Evolutionary conservation across 2,797 vertebrate genomes (phyloP).

Genomic region (Pagetopsis macropterus): DNA sequence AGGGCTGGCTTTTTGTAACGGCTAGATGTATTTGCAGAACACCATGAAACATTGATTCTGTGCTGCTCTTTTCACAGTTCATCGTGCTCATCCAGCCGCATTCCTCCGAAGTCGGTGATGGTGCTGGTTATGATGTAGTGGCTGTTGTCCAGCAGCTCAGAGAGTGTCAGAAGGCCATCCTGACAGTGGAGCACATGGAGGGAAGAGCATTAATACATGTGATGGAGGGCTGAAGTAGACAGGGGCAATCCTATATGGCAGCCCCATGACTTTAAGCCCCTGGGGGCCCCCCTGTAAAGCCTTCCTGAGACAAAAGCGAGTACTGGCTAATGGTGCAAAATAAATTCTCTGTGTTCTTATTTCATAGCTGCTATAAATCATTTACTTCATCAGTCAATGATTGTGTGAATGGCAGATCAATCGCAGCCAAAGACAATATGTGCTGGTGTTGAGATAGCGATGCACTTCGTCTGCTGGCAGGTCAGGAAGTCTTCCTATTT

Average conservation of each 20-base stretch:
- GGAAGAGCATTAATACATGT: neutral
- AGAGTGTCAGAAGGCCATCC: slow-evolving; percentile 77
- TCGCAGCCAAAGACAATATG: neutral
- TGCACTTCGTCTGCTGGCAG: no score
- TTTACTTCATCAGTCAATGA: neutral
- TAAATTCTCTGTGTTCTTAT: no score
- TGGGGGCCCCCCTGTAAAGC: neutral
- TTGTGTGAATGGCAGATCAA: neutral
- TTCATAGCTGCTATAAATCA: no score
- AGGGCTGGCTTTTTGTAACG: neutral
- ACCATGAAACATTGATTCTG: neutral
- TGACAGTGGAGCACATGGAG: slow-evolving; percentile 41
- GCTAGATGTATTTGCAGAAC: neutral
- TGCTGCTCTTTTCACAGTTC: slow-evolving; percentile 69
- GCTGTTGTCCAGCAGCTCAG: slow-evolving; percentile 76
- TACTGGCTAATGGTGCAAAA: no score
- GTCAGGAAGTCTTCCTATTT: no score
- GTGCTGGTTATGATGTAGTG: slow-evolving; percentile 78
- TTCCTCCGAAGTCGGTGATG: slow-evolving; percentile 81
- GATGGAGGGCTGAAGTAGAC: neutral
- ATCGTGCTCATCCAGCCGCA: slow-evolving; percentile 73
- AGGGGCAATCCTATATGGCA: neutral
- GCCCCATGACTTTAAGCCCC: neutral
- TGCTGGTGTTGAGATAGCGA: neutral
- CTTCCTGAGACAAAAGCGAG: no score